These are phyloP conservation scores for Ormyrus labotus DNA, from an alignment of 2,888 invertebrate genomes.

Conservation along the genomic window DNA sequence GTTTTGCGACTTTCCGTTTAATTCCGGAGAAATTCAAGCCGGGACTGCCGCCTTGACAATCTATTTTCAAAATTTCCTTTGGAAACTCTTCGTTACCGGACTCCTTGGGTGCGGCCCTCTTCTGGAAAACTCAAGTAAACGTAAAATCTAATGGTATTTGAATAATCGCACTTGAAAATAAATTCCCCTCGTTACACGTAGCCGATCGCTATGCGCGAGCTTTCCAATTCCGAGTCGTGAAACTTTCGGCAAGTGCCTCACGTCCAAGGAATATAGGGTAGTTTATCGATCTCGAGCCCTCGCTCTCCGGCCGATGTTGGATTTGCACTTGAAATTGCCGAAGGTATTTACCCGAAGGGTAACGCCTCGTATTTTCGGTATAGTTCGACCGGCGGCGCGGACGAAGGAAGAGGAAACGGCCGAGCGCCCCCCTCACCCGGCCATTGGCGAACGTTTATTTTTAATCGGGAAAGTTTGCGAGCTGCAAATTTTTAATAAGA, in stretches of 20 bases:
- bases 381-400: no score
- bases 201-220: constrained; percentile 49
- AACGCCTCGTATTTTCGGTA: constrained; percentile 26
- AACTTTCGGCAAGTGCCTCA: constrained; percentile 52
- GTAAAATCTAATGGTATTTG: constrained; percentile 46
- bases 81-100: not conserved
- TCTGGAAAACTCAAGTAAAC: constrained; percentile 4
- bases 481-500: no score
- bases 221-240: constrained; percentile 52
- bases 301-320: constrained; percentile 40
- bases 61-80: no score
- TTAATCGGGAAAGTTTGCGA: not conserved
- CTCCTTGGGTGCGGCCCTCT: not conserved
- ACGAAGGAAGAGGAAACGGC: not conserved
- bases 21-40: not conserved
- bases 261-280: constrained; percentile 46
- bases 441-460: not conserved
- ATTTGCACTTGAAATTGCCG: constrained; percentile 54
- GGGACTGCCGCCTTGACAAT: no score
- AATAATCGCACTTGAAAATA: constrained; percentile 49
- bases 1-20: not conserved
- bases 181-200: constrained; percentile 49
- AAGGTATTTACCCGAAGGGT: constrained; percentile 51
- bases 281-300: constrained; percentile 53
- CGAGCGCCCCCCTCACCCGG: no score